phyloP scores from a whole-genome alignment of 2,888 invertebrate species.

The Gandaritis pyraliata region DNA sequence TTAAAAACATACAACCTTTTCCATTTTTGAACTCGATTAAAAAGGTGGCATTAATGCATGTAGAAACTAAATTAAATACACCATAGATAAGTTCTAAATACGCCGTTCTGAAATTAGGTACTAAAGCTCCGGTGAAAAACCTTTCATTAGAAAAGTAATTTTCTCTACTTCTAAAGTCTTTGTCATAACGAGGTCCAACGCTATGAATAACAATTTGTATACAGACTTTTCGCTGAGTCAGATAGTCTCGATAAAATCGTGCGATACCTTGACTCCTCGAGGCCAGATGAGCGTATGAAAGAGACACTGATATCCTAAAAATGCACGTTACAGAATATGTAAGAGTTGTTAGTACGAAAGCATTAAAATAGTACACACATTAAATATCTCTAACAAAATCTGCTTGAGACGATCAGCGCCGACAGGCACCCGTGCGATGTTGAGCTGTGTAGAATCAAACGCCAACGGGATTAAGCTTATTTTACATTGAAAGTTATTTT shows the following conservation, averaged over 20 bases:
- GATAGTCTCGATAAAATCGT: constrained; percentile 37
- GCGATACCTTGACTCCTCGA: constrained; percentile 38
- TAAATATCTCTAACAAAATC: not conserved
- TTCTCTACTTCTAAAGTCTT: constrained; percentile 15
- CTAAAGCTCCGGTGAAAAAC: not conserved
- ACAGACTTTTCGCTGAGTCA: constrained; percentile 38
- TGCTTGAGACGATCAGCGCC: constrained; percentile 19
- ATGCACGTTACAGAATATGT: constrained; percentile 36
- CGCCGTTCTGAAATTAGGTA: no score
- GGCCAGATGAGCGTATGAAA: constrained; percentile 45
- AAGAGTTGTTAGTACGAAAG: not conserved
- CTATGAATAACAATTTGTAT: constrained; percentile 33
- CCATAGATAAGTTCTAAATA: no score
- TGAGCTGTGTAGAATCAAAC: constrained; percentile 7
- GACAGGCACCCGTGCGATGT: constrained; percentile 6
- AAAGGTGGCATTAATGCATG: no score
- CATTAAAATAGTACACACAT: not conserved
- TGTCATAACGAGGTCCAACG: constrained; percentile 16
- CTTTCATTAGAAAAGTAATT: constrained; percentile 14
- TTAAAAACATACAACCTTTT: no score
- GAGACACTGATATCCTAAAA: constrained; percentile 60
- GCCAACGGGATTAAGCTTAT: constrained; percentile 18
- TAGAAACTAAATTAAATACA: no score
- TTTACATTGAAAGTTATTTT: constrained; percentile 20
- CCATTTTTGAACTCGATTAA: no score